Base-by-base conservation (phyloP, 2,797 vertebrate genomes). In the Xiphophorus birchmanni region DNA sequence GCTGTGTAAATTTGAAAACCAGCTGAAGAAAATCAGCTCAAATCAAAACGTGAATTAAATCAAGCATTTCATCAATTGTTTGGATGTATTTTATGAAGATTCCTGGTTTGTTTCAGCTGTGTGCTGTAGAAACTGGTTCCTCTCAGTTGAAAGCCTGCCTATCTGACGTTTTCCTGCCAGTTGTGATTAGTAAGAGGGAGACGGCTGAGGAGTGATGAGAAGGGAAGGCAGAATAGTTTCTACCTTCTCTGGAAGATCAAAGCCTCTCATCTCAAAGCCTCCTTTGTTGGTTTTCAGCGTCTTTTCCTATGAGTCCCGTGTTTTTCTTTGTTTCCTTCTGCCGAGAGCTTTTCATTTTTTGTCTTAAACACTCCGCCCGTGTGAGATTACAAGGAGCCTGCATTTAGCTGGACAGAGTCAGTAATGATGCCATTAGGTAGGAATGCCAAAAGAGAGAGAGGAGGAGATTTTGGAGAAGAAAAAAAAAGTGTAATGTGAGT, bases 391-490 rank as follows among this genome's bases (percentile, higher is more conserved):
- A 95, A 94, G 92, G 94, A 93, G 84, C 87, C 82, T 86, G 90
- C 78, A 72, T 93, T 94, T 90, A 91, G 89, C 90, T 92, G 91
- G 92, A 93, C 91, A 87, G 69, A 92, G 94, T 93, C 92, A 94
- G 90, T 95, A 94, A 95, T 96, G 94, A 96, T 95, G 94, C 95
- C 88, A 96, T 96, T 95, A 96, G 92, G 86, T 87, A 93, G 94
- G 95, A 96, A 96, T 96, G 95, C 90, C 88, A 79, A 86, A 92
- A 37, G 86, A 90, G 77, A 89, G 77, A 88, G 90, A 88, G 84
- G 86, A 91, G 89, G 92, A 90, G 84, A 84, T 81, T 86, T 69
- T 40, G 76, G 78, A 88, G 77, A 88, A 83, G 71, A 76, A 89
- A 89, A 87, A 86, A 87, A 84, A 88, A 32, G 32, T 32, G 32